A percentile compares a stretch with the other conserved stretches of the same genome.
phyloP scores from a whole-genome alignment of 2,888 invertebrate genomes.

The Hirtodrosophila histrioides region DNA sequence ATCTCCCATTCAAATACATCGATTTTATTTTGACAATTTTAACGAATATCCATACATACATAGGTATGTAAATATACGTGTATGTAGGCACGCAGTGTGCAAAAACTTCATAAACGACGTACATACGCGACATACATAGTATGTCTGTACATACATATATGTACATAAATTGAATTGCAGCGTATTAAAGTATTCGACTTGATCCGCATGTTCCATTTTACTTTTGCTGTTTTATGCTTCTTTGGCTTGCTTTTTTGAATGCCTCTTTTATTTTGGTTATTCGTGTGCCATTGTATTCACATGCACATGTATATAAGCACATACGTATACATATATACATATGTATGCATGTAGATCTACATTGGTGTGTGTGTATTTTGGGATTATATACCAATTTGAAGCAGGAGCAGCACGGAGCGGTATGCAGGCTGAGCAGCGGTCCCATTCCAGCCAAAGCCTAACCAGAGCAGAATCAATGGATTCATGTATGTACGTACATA shows the following conservation, averaged over 20 bases:
- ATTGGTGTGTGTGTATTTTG: slow-evolving; percentile 26
- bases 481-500: background rate
- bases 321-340: slow-evolving; percentile 7
- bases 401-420: slow-evolving; percentile 11
- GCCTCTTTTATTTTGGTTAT: slow-evolving; percentile 50
- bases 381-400: slow-evolving; percentile 45
- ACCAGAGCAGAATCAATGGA: slow-evolving; percentile 32
- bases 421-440: slow-evolving; percentile 1
- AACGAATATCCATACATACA: too few relatives aligned
- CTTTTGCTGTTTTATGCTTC: slow-evolving; percentile 19
- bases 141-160: background rate
- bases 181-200: slow-evolving; percentile 14
- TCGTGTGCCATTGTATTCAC: slow-evolving; percentile 50
- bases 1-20: too few relatives aligned
- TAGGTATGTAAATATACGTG: too few relatives aligned
- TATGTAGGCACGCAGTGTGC: too few relatives aligned
- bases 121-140: too few relatives aligned
- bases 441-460: slow-evolving; percentile 23
- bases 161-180: slow-evolving; percentile 9
- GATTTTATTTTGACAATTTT: too few relatives aligned
- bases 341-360: background rate
- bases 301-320: slow-evolving; percentile 18
- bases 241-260: slow-evolving; percentile 40
- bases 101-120: too few relatives aligned
- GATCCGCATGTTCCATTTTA: slow-evolving; percentile 10